A percentile compares a stretch with the other conserved stretches of the same genome.
phyloP scores from a whole-genome alignment of 2,797 vertebrate genomes.

The Pseudochaenichthys georgianus region DNA sequence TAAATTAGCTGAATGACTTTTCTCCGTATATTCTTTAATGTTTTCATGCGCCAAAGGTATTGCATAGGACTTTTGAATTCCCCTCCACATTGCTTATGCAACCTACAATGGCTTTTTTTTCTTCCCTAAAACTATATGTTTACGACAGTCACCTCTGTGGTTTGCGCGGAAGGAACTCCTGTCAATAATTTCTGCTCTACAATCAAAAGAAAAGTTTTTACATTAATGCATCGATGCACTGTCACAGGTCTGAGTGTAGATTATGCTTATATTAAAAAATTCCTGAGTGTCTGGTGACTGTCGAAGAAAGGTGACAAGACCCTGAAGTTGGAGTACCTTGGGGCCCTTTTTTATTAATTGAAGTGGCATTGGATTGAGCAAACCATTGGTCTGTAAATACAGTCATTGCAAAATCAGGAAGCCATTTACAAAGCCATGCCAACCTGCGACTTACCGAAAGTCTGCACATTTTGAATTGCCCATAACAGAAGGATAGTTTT shows the following conservation, averaged over 20 bases:
- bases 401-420: slow-evolving; percentile 42
- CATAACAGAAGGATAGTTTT: slow-evolving; percentile 36
- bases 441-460: slow-evolving; percentile 62
- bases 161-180: slow-evolving; percentile 55
- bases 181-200: slow-evolving; percentile 64
- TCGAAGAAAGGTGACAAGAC: slow-evolving; percentile 73
- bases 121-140: slow-evolving; percentile 56
- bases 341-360: slow-evolving; percentile 12
- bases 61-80: slow-evolving; percentile 78
- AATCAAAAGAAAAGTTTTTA: slow-evolving; percentile 62
- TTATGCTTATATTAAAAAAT: slow-evolving; percentile 75
- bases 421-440: slow-evolving; percentile 53
- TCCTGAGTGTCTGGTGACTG: slow-evolving; percentile 81
- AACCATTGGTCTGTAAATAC: slow-evolving; percentile 25
- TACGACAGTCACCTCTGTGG: slow-evolving; percentile 57
- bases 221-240: slow-evolving; percentile 75
- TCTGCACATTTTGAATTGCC: slow-evolving; percentile 23
- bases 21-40: slow-evolving; percentile 83
- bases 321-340: slow-evolving; percentile 68
- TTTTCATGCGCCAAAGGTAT: slow-evolving; percentile 78
- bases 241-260: slow-evolving; percentile 74
- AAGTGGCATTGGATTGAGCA: slow-evolving; percentile 31
- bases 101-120: slow-evolving; percentile 69
- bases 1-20: slow-evolving; percentile 82
- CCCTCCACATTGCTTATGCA: slow-evolving; percentile 74